Conservation (phyloP, 2,888 invertebrate genomes). For the Drosophila pseudotalamancana region DNA sequence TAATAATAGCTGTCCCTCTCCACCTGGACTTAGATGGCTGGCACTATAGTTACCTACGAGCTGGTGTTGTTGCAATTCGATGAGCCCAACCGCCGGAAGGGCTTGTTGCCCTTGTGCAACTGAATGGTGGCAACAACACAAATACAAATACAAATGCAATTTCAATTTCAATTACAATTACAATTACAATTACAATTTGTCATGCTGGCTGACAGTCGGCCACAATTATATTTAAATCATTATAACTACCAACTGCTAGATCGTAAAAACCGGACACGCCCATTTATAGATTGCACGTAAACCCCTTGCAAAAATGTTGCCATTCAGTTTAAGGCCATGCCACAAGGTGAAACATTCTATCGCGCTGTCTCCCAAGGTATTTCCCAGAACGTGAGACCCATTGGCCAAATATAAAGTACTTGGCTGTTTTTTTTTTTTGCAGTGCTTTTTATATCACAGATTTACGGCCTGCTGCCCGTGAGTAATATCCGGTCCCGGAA, state of each 20-base stretch:
- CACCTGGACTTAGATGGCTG: slow-evolving; percentile 85
- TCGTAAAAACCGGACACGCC: slow-evolving; percentile 49
- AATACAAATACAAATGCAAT: slow-evolving; percentile 25
- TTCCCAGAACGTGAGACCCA: neutral
- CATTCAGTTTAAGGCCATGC: slow-evolving; percentile 54
- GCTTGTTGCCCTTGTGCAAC: slow-evolving; percentile 76
- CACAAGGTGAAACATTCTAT: slow-evolving; percentile 79
- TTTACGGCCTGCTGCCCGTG: slow-evolving; percentile 81
- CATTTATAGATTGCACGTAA: slow-evolving; percentile 17
- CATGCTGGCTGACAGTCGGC: slow-evolving; percentile 60
- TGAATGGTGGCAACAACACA: slow-evolving; percentile 39
- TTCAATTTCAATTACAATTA: slow-evolving; percentile 30
- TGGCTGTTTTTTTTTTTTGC: neutral
- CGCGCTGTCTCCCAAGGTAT: slow-evolving; percentile 74
- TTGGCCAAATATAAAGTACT: neutral
- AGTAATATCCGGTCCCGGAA: slow-evolving; percentile 65
- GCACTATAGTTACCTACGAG: slow-evolving; percentile 88
- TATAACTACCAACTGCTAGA: slow-evolving; percentile 36
- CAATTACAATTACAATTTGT: slow-evolving; percentile 47
- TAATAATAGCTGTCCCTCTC: neutral
- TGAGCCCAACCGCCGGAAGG: slow-evolving; percentile 80
- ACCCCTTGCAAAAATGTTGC: neutral
- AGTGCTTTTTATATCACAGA: slow-evolving; percentile 80
- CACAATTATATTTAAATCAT: slow-evolving; percentile 57
- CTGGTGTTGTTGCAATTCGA: slow-evolving; percentile 88